These are phyloP conservation scores for Potamilus streckersoni DNA, from an alignment of 1,140 invertebrate species.

Conservation along the genomic window DNA sequence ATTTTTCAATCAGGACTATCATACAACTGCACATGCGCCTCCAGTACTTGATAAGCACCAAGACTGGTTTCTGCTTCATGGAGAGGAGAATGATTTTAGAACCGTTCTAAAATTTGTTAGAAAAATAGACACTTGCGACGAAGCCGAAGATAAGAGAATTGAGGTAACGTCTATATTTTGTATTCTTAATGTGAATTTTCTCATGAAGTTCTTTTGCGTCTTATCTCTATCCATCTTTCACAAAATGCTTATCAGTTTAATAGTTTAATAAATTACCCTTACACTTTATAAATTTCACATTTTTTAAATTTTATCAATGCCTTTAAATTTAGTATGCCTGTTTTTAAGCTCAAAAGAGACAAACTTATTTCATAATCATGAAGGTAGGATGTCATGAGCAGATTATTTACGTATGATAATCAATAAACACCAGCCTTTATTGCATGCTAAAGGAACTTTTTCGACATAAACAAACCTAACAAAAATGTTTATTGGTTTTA, in stretches of 20 bases:
- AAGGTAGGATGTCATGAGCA: too few relatives aligned
- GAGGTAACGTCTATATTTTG: constrained; percentile 13
- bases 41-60: constrained; percentile 31
- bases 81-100: constrained; percentile 27
- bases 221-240: neutral
- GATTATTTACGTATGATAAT: too few relatives aligned
- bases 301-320: neutral
- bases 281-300: neutral
- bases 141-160: constrained; percentile 26
- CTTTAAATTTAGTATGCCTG: neutral
- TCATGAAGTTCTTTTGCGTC: neutral
- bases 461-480: neutral
- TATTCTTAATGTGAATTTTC: neutral
- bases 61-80: constrained; percentile 28
- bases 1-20: constrained; percentile 24
- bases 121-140: constrained; percentile 35
- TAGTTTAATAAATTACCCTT: neutral
- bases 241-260: neutral
- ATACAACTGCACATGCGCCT: constrained; percentile 20
- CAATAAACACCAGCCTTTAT: neutral
- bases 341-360: neutral
- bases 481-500: neutral
- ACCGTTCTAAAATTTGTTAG: constrained; percentile 36
- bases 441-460: neutral
- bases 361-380: too few relatives aligned